phyloP scores from a whole-genome alignment of 23 tunicate species.

The Oikopleura albicans region DNA sequence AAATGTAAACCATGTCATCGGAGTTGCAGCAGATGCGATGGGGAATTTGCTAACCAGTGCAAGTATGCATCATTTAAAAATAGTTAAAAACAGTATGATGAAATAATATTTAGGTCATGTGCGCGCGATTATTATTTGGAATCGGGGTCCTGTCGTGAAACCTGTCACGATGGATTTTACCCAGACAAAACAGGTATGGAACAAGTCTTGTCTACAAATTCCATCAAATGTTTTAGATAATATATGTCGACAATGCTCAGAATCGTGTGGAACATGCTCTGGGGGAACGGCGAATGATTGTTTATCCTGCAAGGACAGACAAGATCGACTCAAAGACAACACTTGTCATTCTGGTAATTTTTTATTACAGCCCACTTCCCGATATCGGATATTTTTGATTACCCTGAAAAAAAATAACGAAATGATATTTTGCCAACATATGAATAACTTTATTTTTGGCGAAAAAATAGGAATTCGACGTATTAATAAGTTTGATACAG shows the following conservation, averaged over 20 bases:
- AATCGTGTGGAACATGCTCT: not conserved
- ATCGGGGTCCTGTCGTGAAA: not conserved
- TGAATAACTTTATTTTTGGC: too few relatives aligned
- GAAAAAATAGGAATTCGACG: too few relatives aligned
- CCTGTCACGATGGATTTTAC: constrained; percentile 9
- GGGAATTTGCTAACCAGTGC: not conserved
- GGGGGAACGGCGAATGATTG: not conserved
- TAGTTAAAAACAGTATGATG: not conserved
- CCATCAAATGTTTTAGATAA: not conserved
- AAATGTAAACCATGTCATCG: not conserved
- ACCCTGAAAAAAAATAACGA: too few relatives aligned
- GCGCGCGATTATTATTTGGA: not conserved
- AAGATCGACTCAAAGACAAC: not conserved
- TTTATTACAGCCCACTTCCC: too few relatives aligned
- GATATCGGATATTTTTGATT: too few relatives aligned
- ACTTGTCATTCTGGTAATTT: not conserved
- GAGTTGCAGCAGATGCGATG: not conserved
- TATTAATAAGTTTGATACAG: too few relatives aligned
- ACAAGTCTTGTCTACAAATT: not conserved
- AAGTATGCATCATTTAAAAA: not conserved
- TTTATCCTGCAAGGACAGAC: not conserved
- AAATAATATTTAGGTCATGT: not conserved
- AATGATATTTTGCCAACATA: too few relatives aligned
- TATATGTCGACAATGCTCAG: not conserved
- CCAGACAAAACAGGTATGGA: constrained; percentile 2